Percentiles rank a stretch among this genome's conserved stretches.
These are phyloP conservation scores for Rhabdophis nuchalis DNA, from an alignment of 2,797 vertebrate species.

Conservation along the genomic window DNA sequence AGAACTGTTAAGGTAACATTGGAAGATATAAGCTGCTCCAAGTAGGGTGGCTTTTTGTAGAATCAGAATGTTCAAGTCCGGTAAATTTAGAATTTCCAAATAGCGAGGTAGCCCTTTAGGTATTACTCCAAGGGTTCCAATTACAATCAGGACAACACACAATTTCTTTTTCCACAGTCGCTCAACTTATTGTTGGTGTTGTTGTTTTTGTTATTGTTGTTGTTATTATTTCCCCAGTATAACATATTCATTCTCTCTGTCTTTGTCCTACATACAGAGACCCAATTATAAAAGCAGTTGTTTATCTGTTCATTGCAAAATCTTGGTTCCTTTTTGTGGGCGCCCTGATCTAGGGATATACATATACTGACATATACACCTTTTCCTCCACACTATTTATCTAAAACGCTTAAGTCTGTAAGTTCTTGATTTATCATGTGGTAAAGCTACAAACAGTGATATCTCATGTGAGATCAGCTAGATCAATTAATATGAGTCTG, in stretches of 20 bases:
- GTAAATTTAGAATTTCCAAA: too few species aligned
- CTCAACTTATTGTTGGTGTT: too few species aligned
- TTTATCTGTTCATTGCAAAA: not conserved
- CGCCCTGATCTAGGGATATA: not conserved
- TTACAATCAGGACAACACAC: too few species aligned
- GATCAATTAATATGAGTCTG: not conserved
- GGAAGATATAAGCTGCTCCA: too few species aligned
- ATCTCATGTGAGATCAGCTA: not conserved
- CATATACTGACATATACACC: not conserved
- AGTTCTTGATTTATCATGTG: not conserved
- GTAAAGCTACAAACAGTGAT: not conserved
- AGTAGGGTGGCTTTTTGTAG: too few species aligned
- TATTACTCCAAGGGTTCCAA: too few species aligned
- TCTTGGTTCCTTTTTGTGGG: not conserved
- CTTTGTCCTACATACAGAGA: not conserved
- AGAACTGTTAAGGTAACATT: too few species aligned
- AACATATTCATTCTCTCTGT: not conserved
- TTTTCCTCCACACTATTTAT: not conserved
- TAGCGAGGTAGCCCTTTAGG: too few species aligned
- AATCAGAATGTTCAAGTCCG: too few species aligned
- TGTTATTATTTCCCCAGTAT: not conserved
- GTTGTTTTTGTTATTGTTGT: too few species aligned
- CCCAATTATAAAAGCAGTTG: not conserved
- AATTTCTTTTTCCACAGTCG: too few species aligned
- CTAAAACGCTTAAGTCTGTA: not conserved